phyloP scores from a whole-genome alignment of 2,797 vertebrate genomes.

The Gila robusta region DNA sequence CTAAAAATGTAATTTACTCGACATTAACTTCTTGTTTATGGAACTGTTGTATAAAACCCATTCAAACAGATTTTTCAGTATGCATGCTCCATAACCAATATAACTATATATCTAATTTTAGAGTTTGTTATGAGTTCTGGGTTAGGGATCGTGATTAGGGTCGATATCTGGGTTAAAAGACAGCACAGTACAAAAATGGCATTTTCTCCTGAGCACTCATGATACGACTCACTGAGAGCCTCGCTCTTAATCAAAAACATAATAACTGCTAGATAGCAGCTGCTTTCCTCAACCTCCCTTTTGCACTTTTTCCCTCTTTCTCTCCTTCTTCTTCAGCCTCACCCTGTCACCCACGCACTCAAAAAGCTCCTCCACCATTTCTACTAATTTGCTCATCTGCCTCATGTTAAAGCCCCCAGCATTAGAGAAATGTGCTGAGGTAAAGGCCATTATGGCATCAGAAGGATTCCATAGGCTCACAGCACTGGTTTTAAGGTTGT shows the following conservation, averaged over 20 bases:
- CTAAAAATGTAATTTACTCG: background rate
- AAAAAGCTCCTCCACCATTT: constrained; percentile 52
- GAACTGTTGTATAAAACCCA: background rate
- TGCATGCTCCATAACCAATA: background rate
- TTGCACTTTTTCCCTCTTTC: constrained; percentile 7
- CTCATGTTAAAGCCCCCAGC: constrained; percentile 37
- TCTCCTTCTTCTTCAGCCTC: constrained; percentile 21
- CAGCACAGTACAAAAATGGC: constrained; percentile 8
- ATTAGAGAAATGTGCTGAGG: constrained; percentile 49
- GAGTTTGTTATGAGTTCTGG: background rate
- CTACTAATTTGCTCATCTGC: constrained; percentile 63
- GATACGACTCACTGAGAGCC: constrained; percentile 21
- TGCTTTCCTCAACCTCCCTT: constrained; percentile 37
- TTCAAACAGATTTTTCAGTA: background rate
- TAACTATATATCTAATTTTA: background rate
- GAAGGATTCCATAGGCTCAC: constrained; percentile 5
- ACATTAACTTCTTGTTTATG: background rate
- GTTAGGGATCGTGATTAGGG: constrained; percentile 9
- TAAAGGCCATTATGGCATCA: constrained; percentile 45
- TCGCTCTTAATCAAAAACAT: constrained; percentile 53
- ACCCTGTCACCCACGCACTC: constrained; percentile 54
- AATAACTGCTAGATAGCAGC: constrained; percentile 63
- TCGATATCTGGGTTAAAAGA: background rate
- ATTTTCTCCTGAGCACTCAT: constrained; percentile 36
- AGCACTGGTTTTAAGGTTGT: background rate